Evolutionary conservation across 1,140 invertebrate genomes (phyloP).

Genomic region (Pogonomyrmex californicus): DNA sequence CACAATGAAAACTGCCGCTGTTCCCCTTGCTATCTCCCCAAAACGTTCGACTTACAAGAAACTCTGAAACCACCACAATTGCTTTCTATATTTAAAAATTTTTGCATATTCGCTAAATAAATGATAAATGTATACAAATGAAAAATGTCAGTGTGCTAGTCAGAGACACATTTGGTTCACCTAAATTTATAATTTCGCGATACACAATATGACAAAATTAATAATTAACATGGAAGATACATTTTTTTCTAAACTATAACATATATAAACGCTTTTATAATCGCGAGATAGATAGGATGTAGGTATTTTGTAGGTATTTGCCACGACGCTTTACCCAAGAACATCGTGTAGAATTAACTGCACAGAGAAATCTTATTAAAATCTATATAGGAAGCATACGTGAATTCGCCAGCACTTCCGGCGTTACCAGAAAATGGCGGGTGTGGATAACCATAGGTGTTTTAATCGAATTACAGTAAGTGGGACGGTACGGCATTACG

Average conservation of each 20-base stretch:
- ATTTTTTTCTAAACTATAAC: not conserved
- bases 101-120: conserved; percentile 12
- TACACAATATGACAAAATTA: not conserved
- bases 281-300: conserved; percentile 46
- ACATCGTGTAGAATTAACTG: conserved; percentile 72
- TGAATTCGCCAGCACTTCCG: conserved; percentile 23
- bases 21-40: conserved; percentile 3
- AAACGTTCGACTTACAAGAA: conserved; percentile 59
- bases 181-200: not conserved
- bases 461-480: conserved; percentile 79
- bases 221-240: not conserved
- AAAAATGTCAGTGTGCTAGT: not conserved
- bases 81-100: conserved; percentile 11
- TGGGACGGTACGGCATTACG: conserved; percentile 69
- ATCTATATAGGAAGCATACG: conserved; percentile 57
- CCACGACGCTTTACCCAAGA: conserved; percentile 61
- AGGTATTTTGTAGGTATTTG: conserved; percentile 58
- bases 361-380: conserved; percentile 79
- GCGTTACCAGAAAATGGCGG: conserved; percentile 59
- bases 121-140: not conserved
- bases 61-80: conserved; percentile 21
- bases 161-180: not conserved
- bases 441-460: conserved; percentile 61
- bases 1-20: conserved; percentile 45
- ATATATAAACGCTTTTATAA: conserved; percentile 1